These are phyloP conservation scores for Pelodytes ibericus DNA, from an alignment of 2,797 vertebrate genomes.

Conservation along the genomic window DNA sequence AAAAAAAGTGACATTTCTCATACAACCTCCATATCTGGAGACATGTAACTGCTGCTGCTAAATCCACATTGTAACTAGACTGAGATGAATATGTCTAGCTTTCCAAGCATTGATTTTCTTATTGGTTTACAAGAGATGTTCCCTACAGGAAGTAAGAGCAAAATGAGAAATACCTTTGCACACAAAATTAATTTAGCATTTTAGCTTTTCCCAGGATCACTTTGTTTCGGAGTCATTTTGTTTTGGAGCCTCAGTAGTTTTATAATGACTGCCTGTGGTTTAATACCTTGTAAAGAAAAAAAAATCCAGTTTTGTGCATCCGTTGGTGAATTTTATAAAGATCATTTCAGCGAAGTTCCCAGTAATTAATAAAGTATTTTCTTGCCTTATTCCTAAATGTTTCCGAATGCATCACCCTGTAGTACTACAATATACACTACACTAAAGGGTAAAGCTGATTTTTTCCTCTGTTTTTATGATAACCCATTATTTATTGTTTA, in stretches of 20 bases:
- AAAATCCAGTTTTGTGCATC: background rate
- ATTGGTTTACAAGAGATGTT: constrained; percentile 48
- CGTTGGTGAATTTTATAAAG: background rate
- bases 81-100: constrained; percentile 34
- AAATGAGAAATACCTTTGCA: constrained; percentile 46
- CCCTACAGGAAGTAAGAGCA: constrained; percentile 22
- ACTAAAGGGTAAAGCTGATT: background rate
- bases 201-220: constrained; percentile 50
- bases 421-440: background rate
- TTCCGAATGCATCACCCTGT: background rate
- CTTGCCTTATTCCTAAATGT: background rate
- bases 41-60: background rate
- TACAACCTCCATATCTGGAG: background rate
- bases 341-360: background rate
- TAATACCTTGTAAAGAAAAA: constrained; percentile 34
- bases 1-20: no score
- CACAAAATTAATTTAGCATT: constrained; percentile 53
- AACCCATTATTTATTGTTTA: background rate
- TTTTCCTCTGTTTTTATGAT: background rate
- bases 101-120: constrained; percentile 50
- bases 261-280: constrained; percentile 58
- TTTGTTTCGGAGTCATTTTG: no score
- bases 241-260: constrained; percentile 56
- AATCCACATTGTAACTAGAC: constrained; percentile 30
- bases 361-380: constrained; percentile 1